Evolutionary conservation across 2,113 vertebrate genomes (phyloP), one percentile per base, ranked within the genome.

Genomic region (Otocyon megalotis): DNA sequence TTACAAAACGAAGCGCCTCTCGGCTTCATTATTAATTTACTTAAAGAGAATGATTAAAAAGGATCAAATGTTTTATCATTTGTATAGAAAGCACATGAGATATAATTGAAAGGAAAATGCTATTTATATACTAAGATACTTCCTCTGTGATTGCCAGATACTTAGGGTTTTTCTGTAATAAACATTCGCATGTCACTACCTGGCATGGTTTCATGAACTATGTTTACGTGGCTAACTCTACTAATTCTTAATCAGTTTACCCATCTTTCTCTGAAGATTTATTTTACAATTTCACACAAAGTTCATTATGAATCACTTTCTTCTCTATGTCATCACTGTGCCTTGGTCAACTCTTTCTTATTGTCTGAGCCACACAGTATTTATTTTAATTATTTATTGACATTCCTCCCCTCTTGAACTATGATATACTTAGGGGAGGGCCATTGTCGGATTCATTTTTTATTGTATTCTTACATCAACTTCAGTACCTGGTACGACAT

Each of bases 301-400:
- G 17, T 76, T 93, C 50, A 24, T 83, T 84, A 26, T 74, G 80
- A 94, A 67, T 92, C 62, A 48, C 17, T 79, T 92, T 90, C 22
- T 71, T 77, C 37, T 90, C 72, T 63, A 12, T 90, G 35, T n/a
- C 62, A 50, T 87, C 35, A 20, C 56, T 72, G 24, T 69, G 69
- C 9, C 50, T 80, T 87, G 28, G 84, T 69, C 62, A 93, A 81
- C 19, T 4, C 4, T 80, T 96, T 79, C n/a, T 94, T 81, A 24
- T 74, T 90, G 24, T 81, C 63, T 88, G 53, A 90, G 12, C 9
- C 53, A 96, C 22, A 56, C 3, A 35, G 28, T 50, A 37, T 84
- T 94, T 93, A 84, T 60, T 67, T 88, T 48, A 58, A 54, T 96
- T 82, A 86, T 94, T 92, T 81, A 35, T 92, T 82, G 69, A 35